phyloP scores from a whole-genome alignment of 2,113 vertebrate genomes.

The Podilymbus podiceps region DNA sequence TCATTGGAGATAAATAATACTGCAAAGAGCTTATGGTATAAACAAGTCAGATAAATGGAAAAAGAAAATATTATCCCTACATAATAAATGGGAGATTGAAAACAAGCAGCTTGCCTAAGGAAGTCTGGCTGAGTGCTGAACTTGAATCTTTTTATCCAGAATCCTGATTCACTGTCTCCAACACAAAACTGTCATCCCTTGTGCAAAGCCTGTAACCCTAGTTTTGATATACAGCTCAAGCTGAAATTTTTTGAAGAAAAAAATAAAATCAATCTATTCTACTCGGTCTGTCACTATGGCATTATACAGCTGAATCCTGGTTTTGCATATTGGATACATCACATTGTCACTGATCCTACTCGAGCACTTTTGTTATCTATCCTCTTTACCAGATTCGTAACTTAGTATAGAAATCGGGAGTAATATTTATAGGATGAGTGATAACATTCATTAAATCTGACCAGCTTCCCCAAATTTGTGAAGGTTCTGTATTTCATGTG shows the following conservation, averaged over 20 bases:
- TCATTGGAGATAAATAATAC: slow-evolving; percentile 36
- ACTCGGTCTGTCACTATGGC: not conserved
- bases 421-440: not conserved
- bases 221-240: not conserved
- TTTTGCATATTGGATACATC: not conserved
- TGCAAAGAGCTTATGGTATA: slow-evolving; percentile 35
- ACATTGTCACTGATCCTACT: not conserved
- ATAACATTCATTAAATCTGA: not conserved
- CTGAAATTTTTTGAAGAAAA: not conserved
- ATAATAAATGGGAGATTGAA: not conserved
- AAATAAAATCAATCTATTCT: not conserved
- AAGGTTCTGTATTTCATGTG: not conserved
- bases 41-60: slow-evolving; percentile 42
- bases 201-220: not conserved
- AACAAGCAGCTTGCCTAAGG: not conserved
- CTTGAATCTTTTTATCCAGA: not conserved
- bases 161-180: not conserved
- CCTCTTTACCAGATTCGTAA: not conserved
- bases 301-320: not conserved
- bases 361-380: not conserved
- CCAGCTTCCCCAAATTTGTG: not conserved
- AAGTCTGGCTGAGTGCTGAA: not conserved
- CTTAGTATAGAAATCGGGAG: not conserved
- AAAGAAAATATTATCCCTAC: slow-evolving; percentile 37
- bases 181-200: not conserved